A percentile compares a stretch with the other conserved stretches of the same genome.
Conservation (phyloP, 92 coral and sea anemone genomes). For the Paramuricea clavata region DNA sequence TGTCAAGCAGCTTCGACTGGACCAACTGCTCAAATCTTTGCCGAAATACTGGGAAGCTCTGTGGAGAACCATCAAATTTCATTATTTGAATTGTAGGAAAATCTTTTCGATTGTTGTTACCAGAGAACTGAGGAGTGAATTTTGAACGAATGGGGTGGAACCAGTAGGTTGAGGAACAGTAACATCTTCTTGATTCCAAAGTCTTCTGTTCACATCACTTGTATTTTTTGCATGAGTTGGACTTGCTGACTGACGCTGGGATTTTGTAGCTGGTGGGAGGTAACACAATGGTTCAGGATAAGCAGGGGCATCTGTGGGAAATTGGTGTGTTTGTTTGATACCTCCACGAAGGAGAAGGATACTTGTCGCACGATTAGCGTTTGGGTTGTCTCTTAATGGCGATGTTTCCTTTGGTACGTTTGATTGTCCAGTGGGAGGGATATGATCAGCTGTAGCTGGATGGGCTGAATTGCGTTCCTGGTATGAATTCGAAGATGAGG, state of each 20-base stretch:
- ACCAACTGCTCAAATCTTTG: slow-evolving; percentile 65
- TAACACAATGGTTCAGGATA: no score
- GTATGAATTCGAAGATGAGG: not conserved
- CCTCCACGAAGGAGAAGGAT: no score
- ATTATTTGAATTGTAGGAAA: slow-evolving; percentile 58
- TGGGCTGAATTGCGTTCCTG: no score
- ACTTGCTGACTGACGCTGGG: no score
- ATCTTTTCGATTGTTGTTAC: slow-evolving; percentile 60
- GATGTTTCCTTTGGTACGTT: no score
- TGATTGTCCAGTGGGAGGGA: no score
- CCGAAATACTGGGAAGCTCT: slow-evolving; percentile 61
- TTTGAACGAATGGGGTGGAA: not conserved
- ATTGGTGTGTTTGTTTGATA: no score
- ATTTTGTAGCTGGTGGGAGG: no score
- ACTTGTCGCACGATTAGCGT: no score
- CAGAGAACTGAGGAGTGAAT: slow-evolving; percentile 15
- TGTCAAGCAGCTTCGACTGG: slow-evolving; percentile 68
- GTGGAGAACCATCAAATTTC: slow-evolving; percentile 74
- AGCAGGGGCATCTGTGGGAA: no score
- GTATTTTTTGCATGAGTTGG: not conserved
- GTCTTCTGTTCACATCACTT: not conserved
- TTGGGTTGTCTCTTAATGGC: no score
- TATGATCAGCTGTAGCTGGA: no score
- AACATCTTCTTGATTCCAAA: not conserved
- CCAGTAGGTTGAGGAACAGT: not conserved